Percentiles rank a stretch among this genome's conserved stretches.
Conservation (phyloP, 2,113 vertebrate genomes). For the Etheostoma cragini region DNA sequence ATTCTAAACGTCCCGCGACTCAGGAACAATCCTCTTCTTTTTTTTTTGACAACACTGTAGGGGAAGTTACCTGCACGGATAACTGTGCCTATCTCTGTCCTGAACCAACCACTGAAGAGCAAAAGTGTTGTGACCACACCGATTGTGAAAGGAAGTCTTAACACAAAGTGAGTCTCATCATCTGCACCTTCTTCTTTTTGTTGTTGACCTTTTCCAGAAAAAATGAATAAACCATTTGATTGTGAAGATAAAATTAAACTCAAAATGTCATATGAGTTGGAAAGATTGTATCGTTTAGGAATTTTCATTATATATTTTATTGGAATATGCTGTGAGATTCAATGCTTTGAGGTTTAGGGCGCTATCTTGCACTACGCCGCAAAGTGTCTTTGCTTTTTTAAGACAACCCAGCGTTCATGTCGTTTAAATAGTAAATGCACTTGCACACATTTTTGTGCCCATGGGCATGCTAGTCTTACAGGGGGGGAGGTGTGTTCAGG, state of each 20-base stretch:
- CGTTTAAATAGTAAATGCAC: too few species aligned
- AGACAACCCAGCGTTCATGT: too few species aligned
- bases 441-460: too few species aligned
- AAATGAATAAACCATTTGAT: background rate
- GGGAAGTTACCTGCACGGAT: constrained; percentile 95
- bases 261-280: background rate
- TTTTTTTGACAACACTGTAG: constrained; percentile 71
- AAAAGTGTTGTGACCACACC: constrained; percentile 94
- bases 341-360: background rate
- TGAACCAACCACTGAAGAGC: constrained; percentile 96
- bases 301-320: background rate
- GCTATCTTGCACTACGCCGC: too few species aligned
- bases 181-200: background rate
- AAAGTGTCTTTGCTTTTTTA: too few species aligned
- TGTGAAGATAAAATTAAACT: background rate
- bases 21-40: background rate
- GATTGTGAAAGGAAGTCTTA: constrained; percentile 94
- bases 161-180: constrained; percentile 89
- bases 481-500: too few species aligned
- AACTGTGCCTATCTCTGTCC: constrained; percentile 95
- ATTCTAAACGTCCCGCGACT: background rate
- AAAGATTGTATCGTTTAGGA: background rate
- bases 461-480: too few species aligned
- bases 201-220: background rate
- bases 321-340: background rate